Evolutionary conservation across 2,797 vertebrate genomes (phyloP).

Genomic region (Austrolebias charrua): DNA sequence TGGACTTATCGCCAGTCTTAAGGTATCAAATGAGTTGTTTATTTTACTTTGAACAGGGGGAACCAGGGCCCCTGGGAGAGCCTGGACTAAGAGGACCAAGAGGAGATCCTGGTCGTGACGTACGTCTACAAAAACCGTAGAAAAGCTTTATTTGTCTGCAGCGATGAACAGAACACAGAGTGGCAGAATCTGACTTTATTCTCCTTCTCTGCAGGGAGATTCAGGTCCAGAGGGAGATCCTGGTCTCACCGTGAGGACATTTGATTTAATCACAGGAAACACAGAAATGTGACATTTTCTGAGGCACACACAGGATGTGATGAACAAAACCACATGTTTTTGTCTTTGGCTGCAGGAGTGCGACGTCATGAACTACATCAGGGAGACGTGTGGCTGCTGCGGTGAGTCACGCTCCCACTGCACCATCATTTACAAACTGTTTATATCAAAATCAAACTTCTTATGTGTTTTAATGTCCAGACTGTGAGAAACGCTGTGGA

Average conservation of each 20-base stretch:
- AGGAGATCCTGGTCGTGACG: conserved; percentile 67
- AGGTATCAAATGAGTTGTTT: not conserved
- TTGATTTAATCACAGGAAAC: not conserved
- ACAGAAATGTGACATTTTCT: not conserved
- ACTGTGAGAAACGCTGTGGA: conserved; percentile 95
- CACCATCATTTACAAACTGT: not conserved
- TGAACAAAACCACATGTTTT: conserved; percentile 1
- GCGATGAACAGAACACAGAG: not conserved
- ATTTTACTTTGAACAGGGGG: conserved; percentile 67
- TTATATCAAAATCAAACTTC: not conserved
- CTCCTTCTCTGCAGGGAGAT: conserved; percentile 80
- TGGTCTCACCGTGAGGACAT: conserved; percentile 88
- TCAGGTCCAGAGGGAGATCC: conserved; percentile 90
- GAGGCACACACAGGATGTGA: not conserved
- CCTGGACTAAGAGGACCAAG: conserved; percentile 69
- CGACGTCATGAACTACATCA: conserved; percentile 95
- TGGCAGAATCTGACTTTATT: conserved; percentile 18
- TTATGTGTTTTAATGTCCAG: conserved; percentile 67
- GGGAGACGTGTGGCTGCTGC: conserved; percentile 96
- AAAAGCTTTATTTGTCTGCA: not conserved
- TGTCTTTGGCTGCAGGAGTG: conserved; percentile 83
- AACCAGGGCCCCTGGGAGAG: conserved; percentile 74
- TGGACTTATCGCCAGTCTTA: not conserved
- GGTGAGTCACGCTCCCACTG: conserved; percentile 76
- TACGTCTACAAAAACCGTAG: conserved; percentile 45